Evolutionary conservation across 2,113 vertebrate species (phyloP).

Genomic region (Galemys pyrenaicus): DNA sequence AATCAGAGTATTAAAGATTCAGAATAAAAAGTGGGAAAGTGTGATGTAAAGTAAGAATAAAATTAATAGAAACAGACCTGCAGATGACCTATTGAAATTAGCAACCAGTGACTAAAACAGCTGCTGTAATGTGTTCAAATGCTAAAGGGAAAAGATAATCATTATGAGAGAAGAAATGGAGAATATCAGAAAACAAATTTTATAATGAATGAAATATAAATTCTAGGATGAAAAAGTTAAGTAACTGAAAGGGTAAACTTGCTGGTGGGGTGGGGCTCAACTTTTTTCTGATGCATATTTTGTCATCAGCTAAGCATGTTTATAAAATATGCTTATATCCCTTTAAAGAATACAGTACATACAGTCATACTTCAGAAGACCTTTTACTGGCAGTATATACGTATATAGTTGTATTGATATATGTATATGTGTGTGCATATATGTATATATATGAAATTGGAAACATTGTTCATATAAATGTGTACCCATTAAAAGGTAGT

Average conservation of each 20-base stretch:
- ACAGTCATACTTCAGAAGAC: neutral
- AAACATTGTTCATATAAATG: neutral
- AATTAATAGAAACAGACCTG: neutral
- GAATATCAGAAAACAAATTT: conserved; percentile 6
- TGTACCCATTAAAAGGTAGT: neutral
- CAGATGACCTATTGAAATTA: neutral
- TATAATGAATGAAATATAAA: neutral
- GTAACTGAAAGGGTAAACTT: neutral
- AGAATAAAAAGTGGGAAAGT: neutral
- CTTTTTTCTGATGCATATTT: neutral
- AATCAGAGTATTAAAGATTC: neutral
- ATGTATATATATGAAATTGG: neutral
- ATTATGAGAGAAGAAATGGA: neutral
- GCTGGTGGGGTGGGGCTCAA: neutral
- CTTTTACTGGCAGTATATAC: neutral
- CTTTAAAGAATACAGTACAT: neutral
- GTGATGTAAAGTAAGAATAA: neutral
- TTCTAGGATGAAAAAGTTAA: neutral
- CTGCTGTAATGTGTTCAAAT: neutral
- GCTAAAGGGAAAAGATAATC: neutral
- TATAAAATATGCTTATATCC: neutral
- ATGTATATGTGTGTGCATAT: neutral
- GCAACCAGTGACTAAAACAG: neutral
- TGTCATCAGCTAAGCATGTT: neutral
- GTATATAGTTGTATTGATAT: neutral